Evolutionary conservation across 2,113 vertebrate species (phyloP), one percentile per base, ranked within the genome.

Genomic region (Chitala chitala): DNA sequence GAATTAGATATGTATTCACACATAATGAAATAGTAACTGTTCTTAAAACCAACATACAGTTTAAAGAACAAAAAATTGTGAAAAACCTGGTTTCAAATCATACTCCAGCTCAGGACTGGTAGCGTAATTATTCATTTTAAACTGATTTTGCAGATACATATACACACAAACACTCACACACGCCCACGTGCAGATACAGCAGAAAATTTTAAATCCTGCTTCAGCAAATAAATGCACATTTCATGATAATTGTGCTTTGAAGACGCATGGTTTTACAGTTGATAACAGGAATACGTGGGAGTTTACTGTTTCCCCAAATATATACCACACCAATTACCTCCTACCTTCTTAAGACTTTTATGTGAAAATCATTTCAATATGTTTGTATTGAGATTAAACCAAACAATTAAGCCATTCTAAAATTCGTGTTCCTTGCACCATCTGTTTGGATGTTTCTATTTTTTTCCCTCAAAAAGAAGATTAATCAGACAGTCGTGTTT

Each of bases 321-420:
- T n/a, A 58, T 63, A 59, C 38, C 56, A 33, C 40, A 36, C 9
- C 20, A 58, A 61, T 50, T 46, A 9, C 55, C 13, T 61, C 51
- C 36, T 54, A 15, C 22, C 29, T 48, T 59, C 38, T 75, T 61
- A 44, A 56, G 12, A 12, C 38, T 72, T 80, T 82, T 73, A 74
- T 84, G 76, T 63, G 78, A 79, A 81, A 82, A 82, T 81, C 75
- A 87, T 85, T 84, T 83, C 86, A 84, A 83, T 82, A 83, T 88
- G 87, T 84, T 89, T 83, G 80, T 86, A 84, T 86, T 84, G 58
- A 75, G 79, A 81, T 78, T 78, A 82, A 79, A 82, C 76, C 76
- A 78, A 81, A 81, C 79, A 78, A 81, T 84, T 80, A 84, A 76
- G 75, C 61, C 44, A 75, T 84, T 75, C 74, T 82, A 74, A 79